A percentile compares a stretch with the other conserved stretches of the same genome.
phyloP scores from a whole-genome alignment of 2,888 invertebrate species.

The Nasonia oneida region DNA sequence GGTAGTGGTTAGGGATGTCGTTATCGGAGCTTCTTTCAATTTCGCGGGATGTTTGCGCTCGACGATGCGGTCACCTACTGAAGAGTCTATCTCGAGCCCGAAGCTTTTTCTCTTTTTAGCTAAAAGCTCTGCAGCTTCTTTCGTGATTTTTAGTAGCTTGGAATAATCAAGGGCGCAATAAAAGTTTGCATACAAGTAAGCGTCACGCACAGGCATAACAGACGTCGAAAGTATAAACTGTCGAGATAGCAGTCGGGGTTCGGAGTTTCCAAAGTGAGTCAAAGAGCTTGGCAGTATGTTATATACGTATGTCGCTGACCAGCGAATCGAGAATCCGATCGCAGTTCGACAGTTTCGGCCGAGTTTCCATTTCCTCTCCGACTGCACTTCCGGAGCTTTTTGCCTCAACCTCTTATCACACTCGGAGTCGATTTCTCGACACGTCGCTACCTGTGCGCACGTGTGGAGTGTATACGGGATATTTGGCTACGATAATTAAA shows the following conservation, averaged over 20 bases:
- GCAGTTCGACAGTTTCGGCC: constrained; percentile 27
- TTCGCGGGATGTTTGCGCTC: constrained; percentile 38
- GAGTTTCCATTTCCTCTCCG: constrained; percentile 36
- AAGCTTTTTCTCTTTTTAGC: not conserved
- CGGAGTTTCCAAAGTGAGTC: not conserved
- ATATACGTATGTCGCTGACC: constrained; percentile 26
- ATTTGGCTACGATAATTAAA: constrained; percentile 5
- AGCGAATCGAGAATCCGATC: constrained; percentile 31
- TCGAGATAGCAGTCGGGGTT: not conserved
- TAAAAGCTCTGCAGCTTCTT: not conserved
- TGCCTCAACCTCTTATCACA: not conserved
- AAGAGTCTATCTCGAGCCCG: not conserved
- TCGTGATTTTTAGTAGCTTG: not conserved
- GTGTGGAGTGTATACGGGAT: not conserved
- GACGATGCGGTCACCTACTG: not conserved
- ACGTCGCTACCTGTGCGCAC: not conserved
- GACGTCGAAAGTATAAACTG: not conserved
- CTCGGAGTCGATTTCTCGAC: not conserved
- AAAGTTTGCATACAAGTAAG: no score
- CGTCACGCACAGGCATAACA: not conserved
- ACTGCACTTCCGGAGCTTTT: not conserved
- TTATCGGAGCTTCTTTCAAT: constrained; percentile 28
- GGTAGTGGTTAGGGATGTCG: constrained; percentile 24
- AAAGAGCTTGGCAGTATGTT: not conserved
- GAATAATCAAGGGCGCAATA: not conserved